Base-by-base conservation (phyloP, 2,113 vertebrate genomes). In the Rhinichthys klamathensis region DNA sequence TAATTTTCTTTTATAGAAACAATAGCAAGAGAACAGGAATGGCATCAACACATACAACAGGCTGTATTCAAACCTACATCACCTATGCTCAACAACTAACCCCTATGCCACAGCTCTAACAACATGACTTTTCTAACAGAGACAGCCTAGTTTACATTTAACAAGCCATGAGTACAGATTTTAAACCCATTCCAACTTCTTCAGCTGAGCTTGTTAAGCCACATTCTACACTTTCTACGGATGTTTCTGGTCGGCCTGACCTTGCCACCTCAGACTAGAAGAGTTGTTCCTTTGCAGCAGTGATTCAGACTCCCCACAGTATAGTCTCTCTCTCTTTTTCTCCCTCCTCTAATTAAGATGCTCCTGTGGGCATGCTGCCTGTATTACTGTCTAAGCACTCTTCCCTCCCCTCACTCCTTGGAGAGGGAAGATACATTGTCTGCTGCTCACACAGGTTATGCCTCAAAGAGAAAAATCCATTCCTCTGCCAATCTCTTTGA, bases 331-430 rank as follows among this genome's bases (percentile, higher is more conserved):
- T 74, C 27, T 77, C 75, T 77, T 58, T 61, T 38, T 67, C 44
- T 76, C 60, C 3, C 23, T 51, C n/a, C 83, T 84, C 74, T 84
- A 84, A 84, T 84, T 75, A 78, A 84, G 83, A 75, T 84, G 76
- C 83, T 84, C 46, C 61, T 69, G 74, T 69, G 61, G 65, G 74
- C 74, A 51, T 27, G 13, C 58, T 61, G 58, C 77, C 35, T 61
- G 58, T 35, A 80, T 21, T 61, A 63, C 35, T 41, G 77, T 27
- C 35, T 41, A 61, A 79, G 77, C 30, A 8, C 49, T 77, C 67
- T 70, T 54, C 46, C 30, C 76, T n/a, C 51, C 27, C 18, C 76
- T 60, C 54, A 38, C 49, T 35, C 54, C 25, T 75, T 21, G 15
- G 12, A 81, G 38, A 49, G 79, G 41, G 32, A 80, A 65, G 79